Evolutionary conservation across 2,113 vertebrate species (phyloP), one percentile per base, ranked within the genome.

Genomic region (Caloenas nicobarica): DNA sequence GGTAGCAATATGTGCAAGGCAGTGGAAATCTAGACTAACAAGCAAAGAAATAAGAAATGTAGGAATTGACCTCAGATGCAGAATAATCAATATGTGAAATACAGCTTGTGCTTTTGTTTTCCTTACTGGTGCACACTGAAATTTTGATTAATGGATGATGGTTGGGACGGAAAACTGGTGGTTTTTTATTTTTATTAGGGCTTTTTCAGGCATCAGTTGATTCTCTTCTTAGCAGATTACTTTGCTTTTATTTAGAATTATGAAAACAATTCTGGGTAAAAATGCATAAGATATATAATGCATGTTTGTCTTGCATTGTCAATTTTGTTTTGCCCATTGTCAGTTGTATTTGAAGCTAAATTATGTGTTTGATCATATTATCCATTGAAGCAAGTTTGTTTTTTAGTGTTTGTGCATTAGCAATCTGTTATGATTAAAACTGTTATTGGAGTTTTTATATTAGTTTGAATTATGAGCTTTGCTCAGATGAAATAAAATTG

Each of bases 311-410:
- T 92, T 93, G 51, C 57, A 61, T 62, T 93, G 84, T 89, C 87
- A 91, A 11, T 89, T 96, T 93, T 88, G 34, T 90, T 95, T 94
- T 92, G 70, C n/a, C 36, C 23, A 68, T 94, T 97, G 86, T 86
- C 38, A 69, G 46, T 66, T 74, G 46, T 82, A 85, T 82, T 85
- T 93, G 58, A 92, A 96, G 78, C 88, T 93, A 96, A 94, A 97
- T 95, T 92, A 93, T 4, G 14, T 96, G 81, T 96, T 94, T 97
- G 91, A 91, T 95, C 56, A 78, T 88, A 73, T 91, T 91, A 93
- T 83, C 93, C 78, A 83, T 24, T 89, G 96, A 95, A 89, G 57
- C 78, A 68, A 88, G 29, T 86, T 90, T 88, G 71, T 13, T 61
- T 88, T 78, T 90, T 72, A 90, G 89, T 85, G 34, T 85, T 69